Evolutionary conservation across 2,797 vertebrate genomes (phyloP), one percentile per base, ranked within the genome.

Genomic region (Lophius americanus): DNA sequence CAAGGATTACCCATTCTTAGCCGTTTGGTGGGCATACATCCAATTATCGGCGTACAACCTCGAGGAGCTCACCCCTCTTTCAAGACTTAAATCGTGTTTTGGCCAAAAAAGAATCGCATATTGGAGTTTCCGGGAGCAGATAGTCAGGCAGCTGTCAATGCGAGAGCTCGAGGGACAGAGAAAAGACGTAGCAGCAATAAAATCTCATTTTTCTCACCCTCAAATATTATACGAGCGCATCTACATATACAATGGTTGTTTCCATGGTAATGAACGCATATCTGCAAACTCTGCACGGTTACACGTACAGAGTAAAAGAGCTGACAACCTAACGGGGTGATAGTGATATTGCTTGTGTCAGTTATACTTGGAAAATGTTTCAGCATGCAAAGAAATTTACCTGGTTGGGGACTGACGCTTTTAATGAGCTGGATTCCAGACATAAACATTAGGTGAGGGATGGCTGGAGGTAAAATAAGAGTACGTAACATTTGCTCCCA

Each of bases 391-490:
- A 59, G 60, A 68, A 63, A 9, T 23, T 51, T 58, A 41, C 36
- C n/a, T 61, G 62, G 69, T 79, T 66, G 68, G 36, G 39, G 39
- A 60, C 32, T 54, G 51, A 54, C 39, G 37, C 42, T 73, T 83
- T 83, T 74, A 85, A 81, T 84, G 66, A 85, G 61, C 51, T 51
- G 7, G 74, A 75, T 72, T 81, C 54, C 64, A 74, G 55, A 79
- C 57, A 42, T 38, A 48, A 55, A 73, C 42, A 62, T 44, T n/a
- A 73, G 49, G 57, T n/a, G 33, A 68, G 46, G 59, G 50, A 81
- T 64, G 47, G 44, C 56, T 74, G 42, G 61, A 70, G 61, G 73
- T 77, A 73, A 74, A 75, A 46, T 64, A 49, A 75, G 9, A 72
- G 64, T 37, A 43, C 47, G 37, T 49, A 44, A 57, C 13, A 48